A percentile compares a stretch with the other conserved stretches of the same genome.
phyloP scores from a whole-genome alignment of 2,113 vertebrate genomes.

The Dascyllus trimaculatus region DNA sequence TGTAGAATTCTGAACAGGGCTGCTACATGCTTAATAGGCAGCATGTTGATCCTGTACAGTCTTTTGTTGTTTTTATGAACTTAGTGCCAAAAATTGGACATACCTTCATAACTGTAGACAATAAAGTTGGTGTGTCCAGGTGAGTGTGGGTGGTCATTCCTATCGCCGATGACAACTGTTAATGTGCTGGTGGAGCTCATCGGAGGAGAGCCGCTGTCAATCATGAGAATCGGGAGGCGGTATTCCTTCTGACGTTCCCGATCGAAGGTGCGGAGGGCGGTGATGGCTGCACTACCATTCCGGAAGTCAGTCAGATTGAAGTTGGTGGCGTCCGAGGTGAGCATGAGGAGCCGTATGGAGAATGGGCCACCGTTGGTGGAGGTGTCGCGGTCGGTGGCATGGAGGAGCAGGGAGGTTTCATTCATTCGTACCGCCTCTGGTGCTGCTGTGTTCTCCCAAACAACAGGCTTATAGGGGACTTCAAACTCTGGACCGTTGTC shows the following conservation, averaged over 20 bases:
- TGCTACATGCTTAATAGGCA: too few relatives aligned
- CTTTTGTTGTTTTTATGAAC: too few relatives aligned
- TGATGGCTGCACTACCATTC: constrained; percentile 89
- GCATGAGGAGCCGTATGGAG: constrained; percentile 85
- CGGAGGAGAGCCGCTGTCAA: constrained; percentile 88
- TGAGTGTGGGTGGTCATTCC: constrained; percentile 90
- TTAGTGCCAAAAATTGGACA: neutral
- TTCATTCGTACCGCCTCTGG: constrained; percentile 88
- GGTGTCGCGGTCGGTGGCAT: constrained; percentile 87
- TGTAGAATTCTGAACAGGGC: too few relatives aligned
- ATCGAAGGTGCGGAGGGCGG: constrained; percentile 86
- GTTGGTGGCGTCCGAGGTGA: constrained; percentile 69
- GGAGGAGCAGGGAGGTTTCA: constrained; percentile 85
- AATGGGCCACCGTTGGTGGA: constrained; percentile 86
- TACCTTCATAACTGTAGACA: constrained; percentile 90
- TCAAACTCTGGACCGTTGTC: constrained; percentile 93
- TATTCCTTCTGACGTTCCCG: constrained; percentile 88
- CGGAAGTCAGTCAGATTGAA: constrained; percentile 89
- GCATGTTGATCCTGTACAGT: too few relatives aligned
- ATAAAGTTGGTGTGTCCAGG: constrained; percentile 89
- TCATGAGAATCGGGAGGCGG: constrained; percentile 88
- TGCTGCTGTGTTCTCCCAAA: constrained; percentile 90
- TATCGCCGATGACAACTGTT: constrained; percentile 88
- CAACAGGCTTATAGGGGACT: constrained; percentile 85
- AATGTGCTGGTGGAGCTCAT: constrained; percentile 90